Evolutionary conservation across 1,140 invertebrate species (phyloP).

Genomic region (Zeugodacus cucurbitae): DNA sequence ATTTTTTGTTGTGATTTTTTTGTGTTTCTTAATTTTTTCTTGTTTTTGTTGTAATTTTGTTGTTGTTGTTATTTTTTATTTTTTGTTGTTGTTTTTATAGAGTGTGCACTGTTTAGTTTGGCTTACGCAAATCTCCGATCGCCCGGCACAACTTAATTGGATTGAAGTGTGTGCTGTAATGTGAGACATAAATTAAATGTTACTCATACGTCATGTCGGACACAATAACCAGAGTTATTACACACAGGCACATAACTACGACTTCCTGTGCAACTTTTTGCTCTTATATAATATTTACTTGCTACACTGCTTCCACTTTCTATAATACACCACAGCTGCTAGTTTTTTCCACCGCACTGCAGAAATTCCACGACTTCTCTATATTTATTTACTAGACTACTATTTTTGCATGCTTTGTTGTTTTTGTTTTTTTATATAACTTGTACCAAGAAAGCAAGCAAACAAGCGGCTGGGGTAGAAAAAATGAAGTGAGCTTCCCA

Average conservation of each 20-base stretch:
- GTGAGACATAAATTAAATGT: background rate
- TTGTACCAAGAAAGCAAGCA: background rate
- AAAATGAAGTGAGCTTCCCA: background rate
- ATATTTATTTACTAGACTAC: background rate
- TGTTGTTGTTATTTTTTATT: background rate
- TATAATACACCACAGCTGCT: background rate
- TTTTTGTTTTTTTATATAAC: background rate
- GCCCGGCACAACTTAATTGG: background rate
- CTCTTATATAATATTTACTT: background rate
- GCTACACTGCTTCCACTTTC: background rate
- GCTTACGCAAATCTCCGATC: background rate
- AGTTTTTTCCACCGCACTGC: background rate
- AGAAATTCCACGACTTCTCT: background rate
- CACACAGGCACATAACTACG: background rate
- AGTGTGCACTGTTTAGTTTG: background rate
- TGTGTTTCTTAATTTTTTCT: too few relatives aligned
- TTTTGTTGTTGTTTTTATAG: background rate
- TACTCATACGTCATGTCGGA: constrained; percentile 3
- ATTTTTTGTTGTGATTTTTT: too few relatives aligned
- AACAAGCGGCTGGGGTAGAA: background rate
- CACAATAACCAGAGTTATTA: background rate
- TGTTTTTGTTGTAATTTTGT: background rate
- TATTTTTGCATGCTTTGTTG: background rate
- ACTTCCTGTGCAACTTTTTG: background rate
- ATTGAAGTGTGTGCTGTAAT: background rate